phyloP scores from a whole-genome alignment of 1,140 invertebrate species.

The Cataglyphis hispanica region DNA sequence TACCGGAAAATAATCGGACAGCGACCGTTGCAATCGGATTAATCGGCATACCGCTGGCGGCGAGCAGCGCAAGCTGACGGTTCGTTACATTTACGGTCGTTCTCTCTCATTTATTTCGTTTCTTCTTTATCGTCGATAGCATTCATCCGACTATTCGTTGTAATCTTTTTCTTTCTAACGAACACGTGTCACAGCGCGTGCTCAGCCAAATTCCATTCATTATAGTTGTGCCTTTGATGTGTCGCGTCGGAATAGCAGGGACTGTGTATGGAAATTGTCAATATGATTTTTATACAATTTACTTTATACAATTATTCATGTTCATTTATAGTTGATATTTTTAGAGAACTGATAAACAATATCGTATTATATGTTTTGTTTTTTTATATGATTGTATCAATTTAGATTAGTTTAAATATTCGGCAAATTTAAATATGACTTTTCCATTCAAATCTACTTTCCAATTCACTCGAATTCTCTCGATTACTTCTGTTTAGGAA shows the following conservation, averaged over 20 bases:
- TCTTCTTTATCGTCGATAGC: conserved; percentile 16
- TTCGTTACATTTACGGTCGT: conserved; percentile 43
- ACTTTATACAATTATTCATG: background rate
- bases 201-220: conserved; percentile 36
- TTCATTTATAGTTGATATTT: conserved; percentile 6
- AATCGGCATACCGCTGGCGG: conserved; percentile 42
- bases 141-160: background rate
- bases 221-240: conserved; percentile 9
- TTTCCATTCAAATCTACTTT: conserved; percentile 4
- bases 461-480: background rate
- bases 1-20: conserved; percentile 69
- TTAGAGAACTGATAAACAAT: background rate
- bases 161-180: conserved; percentile 54
- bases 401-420: conserved; percentile 2
- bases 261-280: background rate
- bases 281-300: conserved; percentile 34
- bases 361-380: background rate
- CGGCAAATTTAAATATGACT: conserved; percentile 27
- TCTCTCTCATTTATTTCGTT: conserved; percentile 26
- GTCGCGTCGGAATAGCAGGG: background rate
- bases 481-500: conserved; percentile 24
- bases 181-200: conserved; percentile 10
- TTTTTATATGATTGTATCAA: background rate
- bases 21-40: conserved; percentile 65
- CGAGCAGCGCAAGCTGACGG: conserved; percentile 2